Conservation (phyloP, 2,113 vertebrate genomes). For the Alligator mississippiensis region DNA sequence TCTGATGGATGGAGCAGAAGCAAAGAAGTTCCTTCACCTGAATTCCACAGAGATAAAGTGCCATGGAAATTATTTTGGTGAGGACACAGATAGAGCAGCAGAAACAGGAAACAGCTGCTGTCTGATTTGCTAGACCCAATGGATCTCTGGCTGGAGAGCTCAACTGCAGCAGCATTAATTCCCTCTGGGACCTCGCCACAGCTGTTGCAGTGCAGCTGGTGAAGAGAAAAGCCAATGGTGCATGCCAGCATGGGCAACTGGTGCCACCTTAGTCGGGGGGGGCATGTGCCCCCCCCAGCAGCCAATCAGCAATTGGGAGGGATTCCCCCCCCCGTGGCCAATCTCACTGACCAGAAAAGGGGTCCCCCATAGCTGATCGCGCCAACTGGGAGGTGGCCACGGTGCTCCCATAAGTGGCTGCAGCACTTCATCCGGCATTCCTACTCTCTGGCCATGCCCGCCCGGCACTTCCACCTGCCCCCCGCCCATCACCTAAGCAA, state of each 20-base stretch:
- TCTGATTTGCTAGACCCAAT: neutral
- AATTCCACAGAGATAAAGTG: accelerated
- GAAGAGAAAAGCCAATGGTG: neutral
- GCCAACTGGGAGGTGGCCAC: too few species aligned
- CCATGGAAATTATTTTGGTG: neutral
- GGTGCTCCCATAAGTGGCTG: too few species aligned
- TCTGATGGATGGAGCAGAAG: constrained; percentile 8
- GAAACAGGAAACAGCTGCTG: constrained; percentile 4
- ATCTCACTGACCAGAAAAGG: too few species aligned
- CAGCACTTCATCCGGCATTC: too few species aligned
- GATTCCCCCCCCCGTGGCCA: too few species aligned
- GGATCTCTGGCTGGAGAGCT: neutral
- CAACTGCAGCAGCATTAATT: neutral
- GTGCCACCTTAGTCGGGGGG: too few species aligned
- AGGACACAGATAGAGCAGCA: neutral
- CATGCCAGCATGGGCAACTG: neutral
- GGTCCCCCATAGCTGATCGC: too few species aligned
- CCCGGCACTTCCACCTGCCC: too few species aligned
- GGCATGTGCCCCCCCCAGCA: too few species aligned
- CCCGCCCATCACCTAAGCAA: neutral
- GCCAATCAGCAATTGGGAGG: too few species aligned
- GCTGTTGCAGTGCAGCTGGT: accelerated
- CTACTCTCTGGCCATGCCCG: too few species aligned
- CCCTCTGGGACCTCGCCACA: neutral
- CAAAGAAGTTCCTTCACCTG: accelerated